Base-by-base conservation (phyloP, 2,888 invertebrate genomes). In the Coecobrya sp. region DNA sequence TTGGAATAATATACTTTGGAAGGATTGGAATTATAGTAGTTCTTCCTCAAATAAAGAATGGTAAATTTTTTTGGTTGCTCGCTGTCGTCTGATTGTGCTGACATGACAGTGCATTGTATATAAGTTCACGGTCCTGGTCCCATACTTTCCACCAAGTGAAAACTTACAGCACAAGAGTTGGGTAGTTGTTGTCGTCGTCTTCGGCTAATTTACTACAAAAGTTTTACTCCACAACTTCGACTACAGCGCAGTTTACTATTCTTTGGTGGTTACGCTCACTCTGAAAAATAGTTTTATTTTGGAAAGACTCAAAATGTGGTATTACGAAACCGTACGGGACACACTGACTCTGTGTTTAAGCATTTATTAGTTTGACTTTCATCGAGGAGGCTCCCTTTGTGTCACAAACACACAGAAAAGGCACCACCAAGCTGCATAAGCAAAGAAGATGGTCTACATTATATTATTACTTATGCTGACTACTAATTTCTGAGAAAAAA, bases 141-240 rank as follows among this genome's bases (percentile, higher is more conserved):
- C 22, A 22, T 22, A 45, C 25, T 49, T 52, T 76, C 52, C 16
- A 49, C 13, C 25, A 16, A 16, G 13, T 30, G 30, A 13, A 13
- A 52, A 76, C 76, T 76, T 76, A 49, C 45, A 49, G 45, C 13
- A 76, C 49, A 1, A 8, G 55, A 36, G 82, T 59, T 82, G 36
- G 27, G n/a, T n/a, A 25, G 65, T 65, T 76, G 49, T 76, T 45
- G 82, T 89, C 81, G 87, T 52, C 89, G 62, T 87, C 70, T 36
- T 82, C 45, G 49, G 59, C 70, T 89, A 89, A 89, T 82, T 89
- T 89, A 81, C 89, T 65, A 68, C 52, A 19, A 89, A 89, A 89
- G 79, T 89, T 89, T 88, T 16, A 62, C 22, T 52, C 65, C 68
- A 76, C 76, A 52, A 76, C 25, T 76, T 76, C 25, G 27, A 25